Conservation (phyloP, 2,888 invertebrate genomes). For the Bugulina stolonifera region DNA sequence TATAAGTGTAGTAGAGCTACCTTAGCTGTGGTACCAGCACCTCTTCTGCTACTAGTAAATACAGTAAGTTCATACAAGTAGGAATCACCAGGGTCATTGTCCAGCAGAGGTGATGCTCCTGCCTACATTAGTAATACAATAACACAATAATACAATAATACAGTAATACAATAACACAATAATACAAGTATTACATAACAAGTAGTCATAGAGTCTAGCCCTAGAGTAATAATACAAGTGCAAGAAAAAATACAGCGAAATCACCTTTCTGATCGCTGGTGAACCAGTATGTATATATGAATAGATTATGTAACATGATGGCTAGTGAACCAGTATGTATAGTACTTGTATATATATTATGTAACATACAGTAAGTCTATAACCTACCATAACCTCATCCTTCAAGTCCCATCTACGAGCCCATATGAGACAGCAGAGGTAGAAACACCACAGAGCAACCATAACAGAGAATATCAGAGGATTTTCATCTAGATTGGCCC, state of each 20-base stretch:
- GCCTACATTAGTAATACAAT: conserved; percentile 28
- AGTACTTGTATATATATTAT: background rate
- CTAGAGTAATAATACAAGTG: no score
- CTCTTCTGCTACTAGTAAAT: conserved; percentile 38
- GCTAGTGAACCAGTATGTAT: no score
- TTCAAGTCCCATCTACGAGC: conserved; percentile 31
- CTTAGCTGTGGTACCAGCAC: conserved; percentile 34
- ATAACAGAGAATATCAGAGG: conserved; percentile 33
- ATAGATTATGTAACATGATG: no score
- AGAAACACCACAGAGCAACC: conserved; percentile 32
- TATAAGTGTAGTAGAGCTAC: conserved; percentile 31
- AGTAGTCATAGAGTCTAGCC: no score
- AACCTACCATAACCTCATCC: conserved; percentile 28
- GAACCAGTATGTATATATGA: no score
- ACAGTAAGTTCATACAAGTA: conserved; percentile 50
- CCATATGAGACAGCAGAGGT: conserved; percentile 32
- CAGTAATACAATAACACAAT: no score
- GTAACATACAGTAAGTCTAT: background rate
- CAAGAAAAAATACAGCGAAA: no score
- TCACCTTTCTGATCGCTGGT: no score
- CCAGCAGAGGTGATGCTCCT: conserved; percentile 40
- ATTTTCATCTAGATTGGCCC: conserved; percentile 33
- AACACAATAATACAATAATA: no score
- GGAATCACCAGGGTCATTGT: conserved; percentile 44
- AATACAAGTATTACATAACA: no score